Conservation (phyloP, 2,888 invertebrate genomes). For the Aspidiotus destructor region DNA sequence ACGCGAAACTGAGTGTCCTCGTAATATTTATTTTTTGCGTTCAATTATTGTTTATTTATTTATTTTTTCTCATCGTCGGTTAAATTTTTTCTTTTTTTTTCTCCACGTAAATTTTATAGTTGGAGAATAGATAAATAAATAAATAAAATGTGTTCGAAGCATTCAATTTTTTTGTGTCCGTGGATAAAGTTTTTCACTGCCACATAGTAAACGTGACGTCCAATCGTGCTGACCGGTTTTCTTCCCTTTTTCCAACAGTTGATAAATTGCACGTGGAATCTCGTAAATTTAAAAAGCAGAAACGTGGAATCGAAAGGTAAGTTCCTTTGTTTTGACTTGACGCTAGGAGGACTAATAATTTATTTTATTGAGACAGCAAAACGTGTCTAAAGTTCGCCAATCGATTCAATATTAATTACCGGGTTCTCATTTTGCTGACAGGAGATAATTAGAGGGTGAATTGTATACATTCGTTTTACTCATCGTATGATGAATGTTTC, state of each 20-base stretch:
- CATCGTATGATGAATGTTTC: too few relatives aligned
- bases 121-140: constrained; percentile 9
- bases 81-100: constrained; percentile 11
- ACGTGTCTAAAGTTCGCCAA: too few relatives aligned
- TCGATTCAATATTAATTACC: too few relatives aligned
- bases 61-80: not conserved
- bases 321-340: not conserved
- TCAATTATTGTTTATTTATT: constrained; percentile 1
- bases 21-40: constrained; percentile 6
- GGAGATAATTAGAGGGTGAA: too few relatives aligned
- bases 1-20: not conserved
- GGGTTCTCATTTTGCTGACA: too few relatives aligned
- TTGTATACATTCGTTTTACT: too few relatives aligned
- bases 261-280: constrained; percentile 24
- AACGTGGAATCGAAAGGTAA: constrained; percentile 8
- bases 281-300: constrained; percentile 11
- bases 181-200: constrained; percentile 16
- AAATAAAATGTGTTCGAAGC: constrained; percentile 10
- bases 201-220: constrained; percentile 14
- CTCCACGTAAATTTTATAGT: not conserved
- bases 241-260: constrained; percentile 5
- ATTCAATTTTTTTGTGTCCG: constrained; percentile 7
- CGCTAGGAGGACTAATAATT: too few relatives aligned
- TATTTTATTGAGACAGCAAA: too few relatives aligned
- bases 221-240: constrained; percentile 19